These are phyloP conservation scores for Oreochromis aureus DNA, from an alignment of 2,113 vertebrate species.

Conservation along the genomic window DNA sequence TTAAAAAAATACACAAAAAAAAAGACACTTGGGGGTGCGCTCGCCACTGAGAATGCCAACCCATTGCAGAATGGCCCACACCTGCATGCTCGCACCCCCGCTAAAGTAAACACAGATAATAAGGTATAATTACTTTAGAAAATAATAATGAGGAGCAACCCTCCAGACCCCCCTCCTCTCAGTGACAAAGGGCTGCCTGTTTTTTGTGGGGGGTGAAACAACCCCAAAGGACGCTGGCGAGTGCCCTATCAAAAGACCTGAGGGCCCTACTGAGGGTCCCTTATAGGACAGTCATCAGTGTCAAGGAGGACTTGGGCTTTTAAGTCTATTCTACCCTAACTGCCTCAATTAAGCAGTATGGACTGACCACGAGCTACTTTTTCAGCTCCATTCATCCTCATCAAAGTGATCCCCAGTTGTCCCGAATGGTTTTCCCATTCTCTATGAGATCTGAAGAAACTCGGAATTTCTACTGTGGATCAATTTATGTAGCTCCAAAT, in stretches of 20 bases:
- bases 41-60: constrained; percentile 82
- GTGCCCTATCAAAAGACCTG: constrained; percentile 66
- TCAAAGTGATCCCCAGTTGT: constrained; percentile 40
- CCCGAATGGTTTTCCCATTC: neutral
- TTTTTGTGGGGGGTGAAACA: constrained; percentile 81
- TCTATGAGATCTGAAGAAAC: neutral
- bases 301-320: constrained; percentile 60
- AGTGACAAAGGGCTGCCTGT: constrained; percentile 82
- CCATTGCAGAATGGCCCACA: constrained; percentile 87
- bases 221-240: constrained; percentile 71
- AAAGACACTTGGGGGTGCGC: constrained; percentile 79
- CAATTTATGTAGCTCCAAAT: neutral
- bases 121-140: constrained; percentile 94
- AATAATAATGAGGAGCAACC: constrained; percentile 82
- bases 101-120: constrained; percentile 98
- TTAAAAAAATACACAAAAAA: constrained; percentile 41
- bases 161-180: constrained; percentile 44
- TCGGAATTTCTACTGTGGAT: neutral
- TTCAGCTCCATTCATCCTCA: constrained; percentile 39
- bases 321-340: constrained; percentile 46
- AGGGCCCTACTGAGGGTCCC: constrained; percentile 50
- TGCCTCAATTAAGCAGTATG: constrained; percentile 49
- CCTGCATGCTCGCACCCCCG: constrained; percentile 86
- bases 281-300: constrained; percentile 56
- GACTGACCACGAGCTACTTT: constrained; percentile 46